Evolutionary conservation across 1,140 invertebrate genomes (phyloP), one percentile per base, ranked within the genome.

Genomic region (Agrilus planipennis): DNA sequence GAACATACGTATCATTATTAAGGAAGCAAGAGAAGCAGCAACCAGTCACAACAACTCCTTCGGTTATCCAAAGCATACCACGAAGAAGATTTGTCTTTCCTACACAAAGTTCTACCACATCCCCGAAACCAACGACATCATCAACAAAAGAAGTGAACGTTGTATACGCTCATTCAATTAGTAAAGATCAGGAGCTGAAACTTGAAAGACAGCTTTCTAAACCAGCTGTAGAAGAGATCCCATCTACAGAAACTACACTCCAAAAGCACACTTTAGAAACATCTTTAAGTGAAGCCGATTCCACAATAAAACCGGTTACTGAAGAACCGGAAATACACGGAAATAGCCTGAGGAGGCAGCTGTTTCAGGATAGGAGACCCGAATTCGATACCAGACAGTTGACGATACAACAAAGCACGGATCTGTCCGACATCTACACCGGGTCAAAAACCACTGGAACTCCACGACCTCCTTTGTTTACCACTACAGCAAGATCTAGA

Each of bases 351-450:
- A 57, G 75, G 41, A 62, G 79, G 18, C 75, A 81, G 45, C 58
- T 81, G 4, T 51, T 63, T 31, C 54, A 64, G 41, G 60, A 66
- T 17, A 66, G 68, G 49, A 15, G 11, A 4, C 57, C 61, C 55
- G 38, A 64, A 63, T 60, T 49, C 62, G 57, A 68, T 45, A 58
- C 54, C 28, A 44, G 69, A 35, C 63, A 66, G 42, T 39, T 57
- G 18, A 57, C 48, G 15, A 36, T 56, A 11, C 55, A 59, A 53
- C 60, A 62, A 56, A 70, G 64, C 15, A 72, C 76, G 45, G 78
- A 80, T 49, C 69, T 73, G 9, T 68, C 70, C 3, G 77, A 79
- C 46, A 70, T 79, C 6, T 79, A 80, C 46, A 75, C 74, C 21
- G 71, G 74, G 35, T 71, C 75, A 17, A 51, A 76, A 16, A 62